These are phyloP conservation scores for Aeoliscus strigatus DNA, from an alignment of 2,797 vertebrate species.

Conservation along the genomic window DNA sequence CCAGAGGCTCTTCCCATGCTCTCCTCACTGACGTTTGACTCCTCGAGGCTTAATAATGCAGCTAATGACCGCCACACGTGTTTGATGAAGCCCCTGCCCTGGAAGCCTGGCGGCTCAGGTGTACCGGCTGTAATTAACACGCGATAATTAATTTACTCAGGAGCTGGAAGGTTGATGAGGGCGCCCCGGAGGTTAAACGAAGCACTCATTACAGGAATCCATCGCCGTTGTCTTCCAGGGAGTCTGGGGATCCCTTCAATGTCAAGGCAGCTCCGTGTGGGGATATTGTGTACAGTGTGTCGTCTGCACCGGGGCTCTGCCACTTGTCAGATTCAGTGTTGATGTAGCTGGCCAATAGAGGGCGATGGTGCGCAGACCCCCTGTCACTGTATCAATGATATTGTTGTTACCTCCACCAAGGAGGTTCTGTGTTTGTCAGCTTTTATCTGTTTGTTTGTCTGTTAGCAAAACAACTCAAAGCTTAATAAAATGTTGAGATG, in stretches of 20 bases:
- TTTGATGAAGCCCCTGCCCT: conserved; percentile 65
- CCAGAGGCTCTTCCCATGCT: conserved; percentile 31
- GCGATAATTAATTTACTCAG: conserved; percentile 68
- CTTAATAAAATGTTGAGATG: too few relatives aligned
- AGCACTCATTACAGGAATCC: conserved; percentile 35
- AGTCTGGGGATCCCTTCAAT: conserved; percentile 9
- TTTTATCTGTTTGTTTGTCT: too few relatives aligned
- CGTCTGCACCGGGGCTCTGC: too few relatives aligned
- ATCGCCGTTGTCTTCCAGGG: too few relatives aligned
- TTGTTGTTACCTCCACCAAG: too few relatives aligned
- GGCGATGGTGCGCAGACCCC: too few relatives aligned
- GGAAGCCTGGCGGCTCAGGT: conserved; percentile 61
- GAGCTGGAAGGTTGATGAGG: conserved; percentile 37
- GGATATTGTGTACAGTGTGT: too few relatives aligned
- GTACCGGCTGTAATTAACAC: conserved; percentile 70
- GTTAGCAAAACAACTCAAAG: too few relatives aligned
- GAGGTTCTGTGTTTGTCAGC: too few relatives aligned
- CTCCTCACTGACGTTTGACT: conserved; percentile 44
- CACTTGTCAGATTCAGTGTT: too few relatives aligned
- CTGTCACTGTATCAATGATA: too few relatives aligned
- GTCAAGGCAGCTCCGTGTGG: neutral
- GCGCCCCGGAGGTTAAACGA: conserved; percentile 48
- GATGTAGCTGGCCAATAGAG: too few relatives aligned
- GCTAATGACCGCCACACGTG: conserved; percentile 67
- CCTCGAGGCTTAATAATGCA: conserved; percentile 51